Percentiles rank a stretch among this genome's conserved stretches.
Evolutionary conservation across 1,140 invertebrate species (phyloP).

Genomic region (Monomorium pharaonis): DNA sequence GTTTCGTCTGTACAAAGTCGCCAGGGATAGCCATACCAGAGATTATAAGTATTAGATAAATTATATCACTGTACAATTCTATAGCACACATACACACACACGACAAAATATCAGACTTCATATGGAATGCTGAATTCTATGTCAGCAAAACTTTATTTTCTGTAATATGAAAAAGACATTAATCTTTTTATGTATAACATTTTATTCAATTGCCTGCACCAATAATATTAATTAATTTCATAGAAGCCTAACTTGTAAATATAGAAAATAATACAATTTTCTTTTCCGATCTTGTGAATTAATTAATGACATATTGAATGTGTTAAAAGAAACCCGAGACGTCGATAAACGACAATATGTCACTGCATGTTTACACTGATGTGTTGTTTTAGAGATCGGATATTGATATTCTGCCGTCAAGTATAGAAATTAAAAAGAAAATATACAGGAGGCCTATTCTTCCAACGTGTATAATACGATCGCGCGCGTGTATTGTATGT

Average conservation of each 20-base stretch:
- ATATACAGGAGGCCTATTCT: constrained; percentile 44
- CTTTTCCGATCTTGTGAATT: not conserved
- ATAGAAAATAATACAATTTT: not conserved
- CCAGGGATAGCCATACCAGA: constrained; percentile 62
- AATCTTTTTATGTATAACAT: not conserved
- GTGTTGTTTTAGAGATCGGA: not conserved
- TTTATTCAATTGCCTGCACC: constrained; percentile 14
- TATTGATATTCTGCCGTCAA: not conserved
- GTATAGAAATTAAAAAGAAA: constrained; percentile 8
- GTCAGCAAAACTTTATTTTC: not conserved
- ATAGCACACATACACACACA: not conserved
- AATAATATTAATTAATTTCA: not conserved
- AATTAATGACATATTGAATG: not conserved
- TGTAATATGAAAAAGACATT: not conserved
- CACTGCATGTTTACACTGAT: not conserved
- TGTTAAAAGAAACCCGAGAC: not conserved
- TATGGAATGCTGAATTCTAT: not conserved
- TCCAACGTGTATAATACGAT: no score
- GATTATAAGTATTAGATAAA: not conserved
- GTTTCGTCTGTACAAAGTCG: constrained; percentile 76
- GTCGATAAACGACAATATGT: not conserved
- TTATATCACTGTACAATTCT: not conserved
- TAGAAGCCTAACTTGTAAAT: not conserved
- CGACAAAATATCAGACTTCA: not conserved
- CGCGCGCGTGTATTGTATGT: not conserved